A percentile compares a stretch with the other conserved stretches of the same genome.
These are phyloP conservation scores for Leptinotarsa rubiginosa DNA, from an alignment of 2,888 invertebrate genomes.

Conservation along the genomic window DNA sequence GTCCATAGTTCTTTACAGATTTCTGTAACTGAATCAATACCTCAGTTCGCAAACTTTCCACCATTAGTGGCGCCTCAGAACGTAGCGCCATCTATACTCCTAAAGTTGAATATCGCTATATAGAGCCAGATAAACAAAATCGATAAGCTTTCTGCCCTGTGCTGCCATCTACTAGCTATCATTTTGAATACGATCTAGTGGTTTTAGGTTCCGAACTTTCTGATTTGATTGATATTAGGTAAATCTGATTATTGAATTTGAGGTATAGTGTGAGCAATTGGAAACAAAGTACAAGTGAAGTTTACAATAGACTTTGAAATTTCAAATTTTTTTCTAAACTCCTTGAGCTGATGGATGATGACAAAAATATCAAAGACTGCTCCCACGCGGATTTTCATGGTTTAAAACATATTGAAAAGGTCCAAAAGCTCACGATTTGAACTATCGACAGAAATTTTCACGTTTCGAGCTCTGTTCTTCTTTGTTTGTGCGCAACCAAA, in stretches of 20 bases:
- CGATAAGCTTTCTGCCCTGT: neutral
- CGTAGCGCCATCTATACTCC: slow-evolving; percentile 2
- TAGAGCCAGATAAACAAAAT: neutral
- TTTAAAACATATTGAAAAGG: no score
- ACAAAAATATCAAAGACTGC: no score
- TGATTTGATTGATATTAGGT: neutral
- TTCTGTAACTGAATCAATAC: slow-evolving; percentile 19
- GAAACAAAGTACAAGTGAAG: no score
- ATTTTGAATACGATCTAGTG: neutral
- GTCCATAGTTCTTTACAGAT: neutral
- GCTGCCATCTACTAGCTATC: neutral
- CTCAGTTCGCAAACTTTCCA: neutral
- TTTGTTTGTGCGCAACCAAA: no score
- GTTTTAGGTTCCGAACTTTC: neutral
- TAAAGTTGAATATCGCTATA: neutral
- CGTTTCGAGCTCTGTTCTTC: no score
- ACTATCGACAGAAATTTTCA: no score
- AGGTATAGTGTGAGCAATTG: no score
- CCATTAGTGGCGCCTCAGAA: neutral
- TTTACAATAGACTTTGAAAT: no score
- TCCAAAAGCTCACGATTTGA: no score
- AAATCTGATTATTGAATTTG: neutral
- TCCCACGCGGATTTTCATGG: no score
- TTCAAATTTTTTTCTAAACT: no score
- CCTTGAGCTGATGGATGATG: no score